These are phyloP conservation scores for Urocyon cinereoargenteus DNA, from an alignment of 2,797 vertebrate species.

Conservation along the genomic window DNA sequence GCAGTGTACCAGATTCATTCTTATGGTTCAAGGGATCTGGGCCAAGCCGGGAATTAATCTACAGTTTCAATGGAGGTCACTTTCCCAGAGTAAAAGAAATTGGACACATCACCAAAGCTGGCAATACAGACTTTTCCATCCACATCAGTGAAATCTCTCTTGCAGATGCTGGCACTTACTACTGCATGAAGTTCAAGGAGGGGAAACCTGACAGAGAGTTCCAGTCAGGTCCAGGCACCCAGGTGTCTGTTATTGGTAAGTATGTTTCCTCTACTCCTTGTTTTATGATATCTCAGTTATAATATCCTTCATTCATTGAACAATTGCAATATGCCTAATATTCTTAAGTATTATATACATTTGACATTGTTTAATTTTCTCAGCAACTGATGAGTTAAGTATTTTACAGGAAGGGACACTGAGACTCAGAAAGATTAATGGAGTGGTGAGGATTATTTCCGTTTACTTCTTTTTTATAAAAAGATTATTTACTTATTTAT, in stretches of 20 bases:
- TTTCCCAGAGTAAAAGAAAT: background rate
- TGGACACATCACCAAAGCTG: background rate
- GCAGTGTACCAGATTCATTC: background rate
- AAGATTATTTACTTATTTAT: no score
- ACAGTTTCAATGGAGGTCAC: background rate
- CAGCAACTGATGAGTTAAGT: background rate
- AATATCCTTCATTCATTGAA: background rate
- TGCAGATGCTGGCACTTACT: conserved; percentile 47
- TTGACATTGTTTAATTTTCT: background rate
- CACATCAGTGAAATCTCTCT: background rate
- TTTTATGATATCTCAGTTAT: background rate
- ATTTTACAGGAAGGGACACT: background rate
- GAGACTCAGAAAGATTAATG: background rate
- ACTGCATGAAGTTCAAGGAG: conserved; percentile 59
- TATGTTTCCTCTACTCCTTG: background rate
- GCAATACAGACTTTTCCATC: conserved; percentile 56
- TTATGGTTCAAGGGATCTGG: conserved; percentile 41
- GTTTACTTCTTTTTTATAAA: background rate
- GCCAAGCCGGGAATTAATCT: background rate
- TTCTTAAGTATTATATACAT: background rate
- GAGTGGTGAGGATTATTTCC: background rate
- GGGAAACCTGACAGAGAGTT: background rate
- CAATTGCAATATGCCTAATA: background rate
- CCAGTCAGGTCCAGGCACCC: background rate
- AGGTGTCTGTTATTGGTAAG: background rate